phyloP scores from a whole-genome alignment of 2,797 vertebrate species.

The Heterohyrax brucei region DNA sequence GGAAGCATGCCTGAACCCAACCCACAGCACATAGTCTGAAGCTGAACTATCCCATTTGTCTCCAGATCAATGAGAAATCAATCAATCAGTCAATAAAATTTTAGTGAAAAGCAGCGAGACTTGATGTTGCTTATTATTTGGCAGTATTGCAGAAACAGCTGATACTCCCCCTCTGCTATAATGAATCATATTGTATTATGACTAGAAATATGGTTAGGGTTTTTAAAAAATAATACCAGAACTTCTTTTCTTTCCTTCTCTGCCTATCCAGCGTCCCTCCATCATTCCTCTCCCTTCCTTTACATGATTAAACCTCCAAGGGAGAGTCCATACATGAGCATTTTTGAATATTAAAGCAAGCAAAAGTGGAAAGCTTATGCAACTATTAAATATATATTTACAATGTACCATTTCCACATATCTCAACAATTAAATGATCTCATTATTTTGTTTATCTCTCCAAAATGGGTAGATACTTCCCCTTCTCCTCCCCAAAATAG shows the following conservation, averaged over 20 bases:
- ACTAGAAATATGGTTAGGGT: not conserved
- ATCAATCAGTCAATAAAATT: not conserved
- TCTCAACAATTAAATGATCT: not conserved
- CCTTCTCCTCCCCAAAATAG: not conserved
- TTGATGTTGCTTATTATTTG: no score
- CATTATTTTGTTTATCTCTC: not conserved
- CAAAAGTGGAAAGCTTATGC: not conserved
- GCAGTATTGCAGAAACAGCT: not conserved
- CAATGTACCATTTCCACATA: no score
- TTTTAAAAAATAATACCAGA: not conserved
- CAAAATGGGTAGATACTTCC: not conserved
- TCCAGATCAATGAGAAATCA: not conserved
- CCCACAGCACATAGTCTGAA: not conserved
- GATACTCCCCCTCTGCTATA: not conserved
- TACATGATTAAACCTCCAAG: constrained; percentile 33
- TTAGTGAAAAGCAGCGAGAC: not conserved
- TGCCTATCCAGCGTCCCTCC: fast-evolving
- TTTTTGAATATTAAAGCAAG: not conserved
- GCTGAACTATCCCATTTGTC: not conserved
- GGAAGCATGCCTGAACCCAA: no score
- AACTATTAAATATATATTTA: not conserved
- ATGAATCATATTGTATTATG: not conserved
- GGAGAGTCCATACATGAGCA: not conserved
- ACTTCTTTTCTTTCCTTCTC: not conserved
- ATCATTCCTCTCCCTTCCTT: not conserved